Percentiles rank a stretch among this genome's conserved stretches.
Conservation (phyloP, 53 echinoderm and acorn worm species). For the Stichopus horrens region DNA sequence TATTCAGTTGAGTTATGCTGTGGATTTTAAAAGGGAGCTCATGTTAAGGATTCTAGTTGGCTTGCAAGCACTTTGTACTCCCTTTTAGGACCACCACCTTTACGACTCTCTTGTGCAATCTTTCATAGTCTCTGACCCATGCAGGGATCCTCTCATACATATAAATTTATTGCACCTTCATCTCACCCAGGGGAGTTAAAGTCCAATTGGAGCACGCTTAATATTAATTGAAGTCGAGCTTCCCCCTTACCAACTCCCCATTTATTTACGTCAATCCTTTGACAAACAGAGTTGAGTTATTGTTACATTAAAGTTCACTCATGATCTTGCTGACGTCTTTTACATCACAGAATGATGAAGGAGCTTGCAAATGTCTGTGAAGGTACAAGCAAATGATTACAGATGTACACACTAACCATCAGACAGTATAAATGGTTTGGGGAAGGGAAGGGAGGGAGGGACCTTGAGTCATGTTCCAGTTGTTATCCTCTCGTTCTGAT, state of each 20-base stretch:
- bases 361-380: conserved; percentile 21
- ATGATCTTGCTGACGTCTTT: conserved; percentile 9
- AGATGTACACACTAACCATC: conserved; percentile 2
- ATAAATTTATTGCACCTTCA: conserved; percentile 15
- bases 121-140: conserved; percentile 10
- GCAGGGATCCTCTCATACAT: not conserved
- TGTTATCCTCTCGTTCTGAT: not conserved
- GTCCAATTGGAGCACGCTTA: conserved; percentile 34
- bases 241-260: conserved; percentile 1
- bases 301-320: conserved; percentile 31
- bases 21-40: too few species aligned
- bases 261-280: conserved; percentile 37
- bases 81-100: not conserved
- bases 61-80: too few species aligned
- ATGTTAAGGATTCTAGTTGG: too few species aligned
- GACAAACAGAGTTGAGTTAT: conserved; percentile 37
- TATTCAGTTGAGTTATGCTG: too few species aligned
- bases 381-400: not conserved
- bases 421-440: not conserved
- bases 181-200: not conserved
- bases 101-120: not conserved
- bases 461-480: not conserved
- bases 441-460: not conserved
- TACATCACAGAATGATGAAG: not conserved
- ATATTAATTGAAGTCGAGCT: not conserved